These are phyloP conservation scores for Aphidius colemani DNA, from an alignment of 2,888 invertebrate genomes.

Conservation along the genomic window DNA sequence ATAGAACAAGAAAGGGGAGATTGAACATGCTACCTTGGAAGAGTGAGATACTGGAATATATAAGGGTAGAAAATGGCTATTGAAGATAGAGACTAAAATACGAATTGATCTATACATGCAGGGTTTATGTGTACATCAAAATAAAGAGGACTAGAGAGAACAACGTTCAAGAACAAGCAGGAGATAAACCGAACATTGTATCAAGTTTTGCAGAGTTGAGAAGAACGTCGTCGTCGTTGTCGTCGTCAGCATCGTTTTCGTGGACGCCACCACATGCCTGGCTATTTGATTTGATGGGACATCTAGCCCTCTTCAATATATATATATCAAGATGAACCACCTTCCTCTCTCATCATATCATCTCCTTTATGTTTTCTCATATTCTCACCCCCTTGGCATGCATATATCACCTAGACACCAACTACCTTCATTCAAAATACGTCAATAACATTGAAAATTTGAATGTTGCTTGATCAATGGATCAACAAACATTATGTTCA, in stretches of 20 bases:
- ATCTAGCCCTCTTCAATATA: background rate
- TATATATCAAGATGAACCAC: too few species aligned
- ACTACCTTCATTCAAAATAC: constrained; percentile 46
- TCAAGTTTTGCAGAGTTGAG: background rate
- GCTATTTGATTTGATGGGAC: constrained; percentile 35
- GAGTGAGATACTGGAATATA: constrained; percentile 10
- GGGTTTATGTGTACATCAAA: constrained; percentile 9
- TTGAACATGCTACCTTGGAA: background rate
- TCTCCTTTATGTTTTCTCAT: constrained; percentile 7
- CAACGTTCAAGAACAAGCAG: background rate
- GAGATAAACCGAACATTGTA: background rate
- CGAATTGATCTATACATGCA: background rate
- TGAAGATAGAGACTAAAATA: constrained; percentile 14
- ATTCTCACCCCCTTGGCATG: constrained; percentile 15
- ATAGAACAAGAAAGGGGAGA: constrained; percentile 22
- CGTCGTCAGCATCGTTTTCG: constrained; percentile 5
- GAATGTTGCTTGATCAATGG: constrained; percentile 30
- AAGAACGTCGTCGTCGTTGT: constrained; percentile 5
- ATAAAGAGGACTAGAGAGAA: constrained; percentile 11
- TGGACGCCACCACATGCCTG: constrained; percentile 26
- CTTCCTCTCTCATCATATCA: constrained; percentile 18
- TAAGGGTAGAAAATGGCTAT: constrained; percentile 10
- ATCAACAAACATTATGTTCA: too few species aligned
- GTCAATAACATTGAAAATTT: constrained; percentile 44
- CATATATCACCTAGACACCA: too few species aligned